A percentile compares a stretch with the other conserved stretches of the same genome.
phyloP scores from a whole-genome alignment of 2,113 vertebrate species.

The Antechinus stuartii region DNA sequence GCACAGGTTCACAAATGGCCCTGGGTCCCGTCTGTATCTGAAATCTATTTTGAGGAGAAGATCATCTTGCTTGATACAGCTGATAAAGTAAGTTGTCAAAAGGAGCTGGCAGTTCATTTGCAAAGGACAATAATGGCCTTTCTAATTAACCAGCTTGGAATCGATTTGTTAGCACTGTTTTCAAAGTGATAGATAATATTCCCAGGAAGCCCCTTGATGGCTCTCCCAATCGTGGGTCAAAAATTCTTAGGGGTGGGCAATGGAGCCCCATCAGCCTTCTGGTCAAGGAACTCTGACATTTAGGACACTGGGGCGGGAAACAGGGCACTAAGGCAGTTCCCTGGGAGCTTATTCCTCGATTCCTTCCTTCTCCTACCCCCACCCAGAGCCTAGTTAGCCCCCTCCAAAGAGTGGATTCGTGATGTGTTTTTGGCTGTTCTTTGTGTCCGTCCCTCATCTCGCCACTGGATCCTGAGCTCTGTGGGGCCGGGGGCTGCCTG shows the following conservation, averaged over 20 bases:
- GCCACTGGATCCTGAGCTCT: not conserved
- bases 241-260: not conserved
- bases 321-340: not conserved
- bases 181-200: not conserved
- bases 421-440: not conserved
- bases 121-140: not conserved
- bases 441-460: too few relatives aligned
- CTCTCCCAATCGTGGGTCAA: not conserved
- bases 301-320: too few relatives aligned
- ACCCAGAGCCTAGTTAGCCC: not conserved
- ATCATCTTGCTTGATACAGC: not conserved
- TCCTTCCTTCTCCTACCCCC: not conserved
- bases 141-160: not conserved
- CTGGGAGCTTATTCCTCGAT: not conserved
- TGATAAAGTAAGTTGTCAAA: conserved; percentile 1
- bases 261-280: not conserved
- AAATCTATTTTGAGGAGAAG: conserved; percentile 4
- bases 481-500: not conserved
- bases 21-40: not conserved
- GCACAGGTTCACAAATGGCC: not conserved
- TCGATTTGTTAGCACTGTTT: not conserved
- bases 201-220: not conserved
- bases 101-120: not conserved
- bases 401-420: not conserved
- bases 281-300: not conserved